Evolutionary conservation across 2,888 invertebrate species (phyloP).

Genomic region (Busseola fusca): DNA sequence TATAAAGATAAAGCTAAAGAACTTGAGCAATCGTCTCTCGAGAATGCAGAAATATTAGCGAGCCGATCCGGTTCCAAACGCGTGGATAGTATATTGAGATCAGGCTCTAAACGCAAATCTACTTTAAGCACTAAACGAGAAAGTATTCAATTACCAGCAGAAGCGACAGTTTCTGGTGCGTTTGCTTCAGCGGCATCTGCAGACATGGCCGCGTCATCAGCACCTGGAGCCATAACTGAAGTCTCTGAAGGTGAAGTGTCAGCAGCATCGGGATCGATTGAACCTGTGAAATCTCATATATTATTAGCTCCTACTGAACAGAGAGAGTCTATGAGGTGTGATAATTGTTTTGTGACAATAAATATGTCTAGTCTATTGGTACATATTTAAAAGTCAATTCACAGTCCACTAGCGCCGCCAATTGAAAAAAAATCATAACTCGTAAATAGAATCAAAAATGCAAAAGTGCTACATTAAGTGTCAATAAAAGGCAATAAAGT

Average conservation of each 20-base stretch:
- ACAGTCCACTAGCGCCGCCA: no score
- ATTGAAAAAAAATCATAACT: no score
- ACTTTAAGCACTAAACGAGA: constrained; percentile 31
- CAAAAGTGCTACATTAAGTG: no score
- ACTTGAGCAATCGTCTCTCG: constrained; percentile 50
- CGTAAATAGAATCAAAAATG: no score
- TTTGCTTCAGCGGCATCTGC: neutral
- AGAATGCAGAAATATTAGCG: constrained; percentile 31
- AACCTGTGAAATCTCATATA: constrained; percentile 12
- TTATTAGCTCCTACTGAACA: constrained; percentile 18
- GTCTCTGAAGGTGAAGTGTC: neutral
- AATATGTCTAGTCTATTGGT: neutral
- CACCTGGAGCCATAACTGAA: constrained; percentile 7
- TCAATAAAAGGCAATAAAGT: no score
- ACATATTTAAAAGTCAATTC: no score
- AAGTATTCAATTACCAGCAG: constrained; percentile 37
- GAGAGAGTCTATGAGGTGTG: constrained; percentile 10
- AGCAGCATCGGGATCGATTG: neutral
- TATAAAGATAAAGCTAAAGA: constrained; percentile 72
- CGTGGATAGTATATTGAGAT: constrained; percentile 35
- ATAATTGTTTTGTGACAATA: neutral
- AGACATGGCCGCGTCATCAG: neutral
- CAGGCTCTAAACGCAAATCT: constrained; percentile 33
- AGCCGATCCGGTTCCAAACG: constrained; percentile 37
- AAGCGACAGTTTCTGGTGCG: neutral